phyloP scores from a whole-genome alignment of 30 jellyfish, hydroid and myxozoan species.

The Nemopilema nomurai region DNA sequence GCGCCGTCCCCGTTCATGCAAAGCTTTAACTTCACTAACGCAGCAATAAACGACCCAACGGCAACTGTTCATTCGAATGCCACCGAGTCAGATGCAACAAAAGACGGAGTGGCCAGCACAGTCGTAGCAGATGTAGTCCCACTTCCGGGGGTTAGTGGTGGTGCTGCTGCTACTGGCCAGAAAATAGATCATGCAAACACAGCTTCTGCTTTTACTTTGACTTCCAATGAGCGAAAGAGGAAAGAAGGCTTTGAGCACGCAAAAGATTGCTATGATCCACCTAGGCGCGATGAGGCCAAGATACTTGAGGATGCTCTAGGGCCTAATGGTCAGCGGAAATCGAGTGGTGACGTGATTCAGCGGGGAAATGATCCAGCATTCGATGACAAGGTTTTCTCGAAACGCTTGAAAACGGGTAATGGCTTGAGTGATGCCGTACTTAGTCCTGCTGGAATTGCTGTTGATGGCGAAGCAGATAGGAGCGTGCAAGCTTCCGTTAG shows the following conservation, averaged over 20 bases:
- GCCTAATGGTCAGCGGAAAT: too few relatives aligned
- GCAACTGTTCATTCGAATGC: not conserved
- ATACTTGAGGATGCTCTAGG: too few relatives aligned
- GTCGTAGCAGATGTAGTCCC: not conserved
- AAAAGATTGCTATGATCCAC: not conserved
- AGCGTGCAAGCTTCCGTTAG: not conserved
- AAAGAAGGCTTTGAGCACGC: not conserved
- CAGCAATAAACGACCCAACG: not conserved
- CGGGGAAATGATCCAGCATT: not conserved
- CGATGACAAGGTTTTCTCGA: not conserved
- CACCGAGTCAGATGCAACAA: not conserved
- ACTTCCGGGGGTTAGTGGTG: not conserved
- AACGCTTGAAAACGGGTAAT: not conserved
- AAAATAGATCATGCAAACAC: not conserved
- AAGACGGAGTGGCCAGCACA: not conserved
- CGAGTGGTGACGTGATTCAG: not conserved
- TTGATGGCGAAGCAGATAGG: not conserved
- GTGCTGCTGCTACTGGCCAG: not conserved
- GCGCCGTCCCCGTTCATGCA: not conserved
- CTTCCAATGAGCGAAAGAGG: not conserved
- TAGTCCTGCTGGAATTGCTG: not conserved
- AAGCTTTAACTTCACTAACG: not conserved
- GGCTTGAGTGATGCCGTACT: too few relatives aligned
- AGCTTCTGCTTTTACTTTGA: not conserved
- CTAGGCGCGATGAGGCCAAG: not conserved